phyloP scores from a whole-genome alignment of 2,113 vertebrate species.

The Mobula hypostoma region DNA sequence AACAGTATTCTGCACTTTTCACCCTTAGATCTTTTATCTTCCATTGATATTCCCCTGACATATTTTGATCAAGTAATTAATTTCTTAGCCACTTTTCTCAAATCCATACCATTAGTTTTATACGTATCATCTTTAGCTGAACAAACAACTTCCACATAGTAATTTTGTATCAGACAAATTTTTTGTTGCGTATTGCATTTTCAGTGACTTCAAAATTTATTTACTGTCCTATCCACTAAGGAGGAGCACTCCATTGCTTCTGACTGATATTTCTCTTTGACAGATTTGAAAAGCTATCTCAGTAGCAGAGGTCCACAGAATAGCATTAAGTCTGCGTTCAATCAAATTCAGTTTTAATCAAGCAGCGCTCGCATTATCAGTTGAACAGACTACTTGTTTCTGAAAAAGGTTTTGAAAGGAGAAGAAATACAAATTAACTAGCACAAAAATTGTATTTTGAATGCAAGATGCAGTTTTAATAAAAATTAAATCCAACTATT shows the following conservation, averaged over 20 bases:
- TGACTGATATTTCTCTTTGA: not conserved
- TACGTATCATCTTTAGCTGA: not conserved
- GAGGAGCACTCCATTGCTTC: not conserved
- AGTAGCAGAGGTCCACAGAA: not conserved
- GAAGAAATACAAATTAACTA: not conserved
- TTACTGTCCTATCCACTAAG: not conserved
- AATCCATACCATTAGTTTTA: not conserved
- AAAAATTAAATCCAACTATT: not conserved
- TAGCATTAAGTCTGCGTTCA: not conserved
- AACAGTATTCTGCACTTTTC: not conserved
- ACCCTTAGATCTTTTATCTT: not conserved
- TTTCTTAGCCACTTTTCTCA: not conserved
- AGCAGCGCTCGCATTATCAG: not conserved
- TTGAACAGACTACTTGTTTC: not conserved
- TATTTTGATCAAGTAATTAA: not conserved
- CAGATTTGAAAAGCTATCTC: not conserved
- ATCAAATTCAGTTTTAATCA: not conserved
- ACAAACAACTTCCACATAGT: not conserved
- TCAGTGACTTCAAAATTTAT: not conserved
- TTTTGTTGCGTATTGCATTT: not conserved
- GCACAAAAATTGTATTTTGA: not conserved
- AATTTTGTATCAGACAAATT: not conserved
- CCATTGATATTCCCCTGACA: not conserved
- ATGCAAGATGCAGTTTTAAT: not conserved
- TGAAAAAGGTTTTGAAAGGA: not conserved